Percentiles rank a stretch among this genome's conserved stretches.
These are phyloP conservation scores for Scyliorhinus canicula DNA, from an alignment of 2,797 vertebrate genomes.

Conservation along the genomic window DNA sequence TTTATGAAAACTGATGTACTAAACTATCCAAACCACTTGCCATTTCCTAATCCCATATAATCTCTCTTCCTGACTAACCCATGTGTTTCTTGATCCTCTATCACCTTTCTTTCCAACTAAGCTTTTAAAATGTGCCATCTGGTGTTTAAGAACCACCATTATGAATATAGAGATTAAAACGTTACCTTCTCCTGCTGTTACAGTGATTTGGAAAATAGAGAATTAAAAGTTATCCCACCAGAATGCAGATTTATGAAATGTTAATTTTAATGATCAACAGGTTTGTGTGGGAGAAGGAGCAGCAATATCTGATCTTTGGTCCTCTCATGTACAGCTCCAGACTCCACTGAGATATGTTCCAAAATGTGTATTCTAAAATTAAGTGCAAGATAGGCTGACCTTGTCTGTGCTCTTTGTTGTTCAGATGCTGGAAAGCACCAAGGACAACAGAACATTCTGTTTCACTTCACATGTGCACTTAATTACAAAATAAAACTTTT, in stretches of 20 bases:
- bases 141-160: background rate
- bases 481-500: background rate
- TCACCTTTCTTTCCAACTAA: background rate
- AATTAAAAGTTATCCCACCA: background rate
- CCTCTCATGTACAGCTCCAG: background rate
- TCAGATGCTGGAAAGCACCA: background rate
- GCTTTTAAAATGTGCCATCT: background rate
- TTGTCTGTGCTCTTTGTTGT: background rate
- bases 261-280: background rate
- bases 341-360: background rate
- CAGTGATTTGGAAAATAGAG: background rate
- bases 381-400: background rate
- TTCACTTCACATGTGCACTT: background rate
- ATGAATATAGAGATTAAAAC: background rate
- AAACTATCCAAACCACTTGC: background rate
- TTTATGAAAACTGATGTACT: background rate
- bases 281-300: background rate
- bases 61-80: background rate
- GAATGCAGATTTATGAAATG: background rate
- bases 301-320: background rate
- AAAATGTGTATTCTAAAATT: background rate
- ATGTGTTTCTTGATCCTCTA: background rate
- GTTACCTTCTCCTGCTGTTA: background rate
- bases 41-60: background rate
- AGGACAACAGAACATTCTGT: slow-evolving; percentile 14